Percentiles rank a stretch among this genome's conserved stretches.
Conservation (phyloP, 2,797 vertebrate species). For the Acanthurus leucopareius region DNA sequence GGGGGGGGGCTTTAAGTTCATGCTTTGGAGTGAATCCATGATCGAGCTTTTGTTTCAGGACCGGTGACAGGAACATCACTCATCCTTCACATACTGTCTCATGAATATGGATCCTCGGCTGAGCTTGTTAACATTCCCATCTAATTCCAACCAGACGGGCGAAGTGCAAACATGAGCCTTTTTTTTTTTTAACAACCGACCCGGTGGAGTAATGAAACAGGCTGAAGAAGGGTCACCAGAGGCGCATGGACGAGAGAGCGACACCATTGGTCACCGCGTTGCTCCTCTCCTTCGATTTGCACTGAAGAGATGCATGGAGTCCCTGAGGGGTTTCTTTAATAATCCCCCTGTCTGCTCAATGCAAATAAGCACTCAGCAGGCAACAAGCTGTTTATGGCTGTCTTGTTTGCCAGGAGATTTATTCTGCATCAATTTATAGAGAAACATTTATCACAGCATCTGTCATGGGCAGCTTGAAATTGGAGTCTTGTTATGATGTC, state of each 20-base stretch:
- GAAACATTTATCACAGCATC: slow-evolving; percentile 74
- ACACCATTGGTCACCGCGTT: neutral
- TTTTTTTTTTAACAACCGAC: neutral
- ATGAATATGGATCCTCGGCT: slow-evolving; percentile 70
- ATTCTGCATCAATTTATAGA: slow-evolving; percentile 70
- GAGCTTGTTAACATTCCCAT: slow-evolving; percentile 66
- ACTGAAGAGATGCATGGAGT: slow-evolving; percentile 10
- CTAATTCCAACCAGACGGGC: slow-evolving; percentile 60
- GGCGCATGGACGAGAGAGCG: neutral
- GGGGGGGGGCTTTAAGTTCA: slow-evolving; percentile 10
- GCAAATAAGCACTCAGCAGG: slow-evolving; percentile 70
- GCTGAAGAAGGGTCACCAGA: neutral
- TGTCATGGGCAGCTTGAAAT: slow-evolving; percentile 62
- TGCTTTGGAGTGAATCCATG: slow-evolving; percentile 32
- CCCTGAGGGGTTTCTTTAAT: slow-evolving; percentile 50
- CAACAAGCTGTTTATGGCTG: slow-evolving; percentile 70
- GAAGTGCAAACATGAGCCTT: slow-evolving; percentile 56
- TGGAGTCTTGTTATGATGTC: slow-evolving; percentile 63
- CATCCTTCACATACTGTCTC: slow-evolving; percentile 39
- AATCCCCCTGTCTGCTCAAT: slow-evolving; percentile 58
- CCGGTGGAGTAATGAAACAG: slow-evolving; percentile 32
- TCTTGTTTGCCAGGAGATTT: slow-evolving; percentile 69
- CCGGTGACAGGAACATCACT: slow-evolving; percentile 60
- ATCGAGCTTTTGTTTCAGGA: slow-evolving; percentile 52
- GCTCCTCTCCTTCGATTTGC: slow-evolving; percentile 2